A percentile compares a stretch with the other conserved stretches of the same genome.
These are phyloP conservation scores for Rhagoletis zephyria DNA, from an alignment of 1,140 invertebrate species.

Conservation along the genomic window DNA sequence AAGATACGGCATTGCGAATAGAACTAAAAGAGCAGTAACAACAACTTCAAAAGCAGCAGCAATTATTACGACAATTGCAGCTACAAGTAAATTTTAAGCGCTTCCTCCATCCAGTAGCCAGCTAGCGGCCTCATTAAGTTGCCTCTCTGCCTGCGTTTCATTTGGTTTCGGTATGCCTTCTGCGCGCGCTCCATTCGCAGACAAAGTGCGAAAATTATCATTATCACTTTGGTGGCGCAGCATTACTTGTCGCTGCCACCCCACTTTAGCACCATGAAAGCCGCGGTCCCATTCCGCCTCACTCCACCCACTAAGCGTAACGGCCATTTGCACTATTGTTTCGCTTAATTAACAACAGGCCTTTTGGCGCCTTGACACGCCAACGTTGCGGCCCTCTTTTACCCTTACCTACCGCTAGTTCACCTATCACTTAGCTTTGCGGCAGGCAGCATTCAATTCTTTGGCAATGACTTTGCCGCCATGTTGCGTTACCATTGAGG, in stretches of 20 bases:
- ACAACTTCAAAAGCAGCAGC: not conserved
- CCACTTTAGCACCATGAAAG: not conserved
- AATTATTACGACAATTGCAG: slow-evolving; percentile 42
- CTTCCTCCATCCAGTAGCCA: not conserved
- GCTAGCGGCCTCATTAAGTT: slow-evolving; percentile 15
- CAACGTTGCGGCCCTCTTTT: not conserved
- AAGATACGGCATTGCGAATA: not conserved
- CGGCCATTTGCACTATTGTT: slow-evolving; percentile 45
- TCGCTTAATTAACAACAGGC: slow-evolving; percentile 34
- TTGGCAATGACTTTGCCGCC: not conserved
- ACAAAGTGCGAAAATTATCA: slow-evolving; percentile 57
- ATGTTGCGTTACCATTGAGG: not conserved
- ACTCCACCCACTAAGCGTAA: not conserved
- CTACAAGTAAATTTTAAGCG: slow-evolving; percentile 26
- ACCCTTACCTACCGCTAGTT: not conserved
- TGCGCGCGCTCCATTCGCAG: not conserved
- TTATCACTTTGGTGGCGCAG: slow-evolving; percentile 56
- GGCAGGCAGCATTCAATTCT: not conserved
- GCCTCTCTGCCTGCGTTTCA: not conserved
- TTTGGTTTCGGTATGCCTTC: not conserved
- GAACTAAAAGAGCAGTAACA: not conserved
- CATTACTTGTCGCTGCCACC: not conserved
- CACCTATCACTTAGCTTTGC: not conserved
- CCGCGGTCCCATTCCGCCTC: not conserved
- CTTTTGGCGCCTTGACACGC: slow-evolving; percentile 26